Evolutionary conservation across 2,888 invertebrate species (phyloP).

Genomic region (Flexamia atlantica): DNA sequence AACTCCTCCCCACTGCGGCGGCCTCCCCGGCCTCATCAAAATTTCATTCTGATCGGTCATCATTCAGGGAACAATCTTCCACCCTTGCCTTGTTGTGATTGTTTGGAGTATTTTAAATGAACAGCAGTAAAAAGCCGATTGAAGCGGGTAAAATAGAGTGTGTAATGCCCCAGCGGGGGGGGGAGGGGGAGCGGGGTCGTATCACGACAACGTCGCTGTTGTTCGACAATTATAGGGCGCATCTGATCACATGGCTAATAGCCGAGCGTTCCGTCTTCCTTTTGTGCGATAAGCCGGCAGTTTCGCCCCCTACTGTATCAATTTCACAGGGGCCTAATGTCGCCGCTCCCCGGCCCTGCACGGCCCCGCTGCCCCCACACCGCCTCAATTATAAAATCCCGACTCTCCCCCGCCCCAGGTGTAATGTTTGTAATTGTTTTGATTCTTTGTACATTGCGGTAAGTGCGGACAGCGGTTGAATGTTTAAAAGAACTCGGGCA

Average conservation of each 20-base stretch:
- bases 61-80: conserved; percentile 30
- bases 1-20: neutral
- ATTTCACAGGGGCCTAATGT: conserved; percentile 55
- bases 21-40: conserved; percentile 8
- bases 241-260: conserved; percentile 39
- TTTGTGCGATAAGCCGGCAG: conserved; percentile 35
- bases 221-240: conserved; percentile 43
- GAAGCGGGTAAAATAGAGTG: conserved; percentile 50
- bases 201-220: conserved; percentile 12
- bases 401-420: neutral
- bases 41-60: conserved; percentile 39
- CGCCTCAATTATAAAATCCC: conserved; percentile 33
- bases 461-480: no score
- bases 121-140: conserved; percentile 56
- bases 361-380: neutral
- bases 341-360: neutral
- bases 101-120: conserved; percentile 49
- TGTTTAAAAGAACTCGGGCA: no score
- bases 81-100: conserved; percentile 49
- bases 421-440: conserved; percentile 32
- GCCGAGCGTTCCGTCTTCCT: conserved; percentile 42
- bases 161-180: neutral
- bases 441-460: conserved; percentile 10
- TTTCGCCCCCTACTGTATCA: conserved; percentile 35
- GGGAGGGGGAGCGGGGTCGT: neutral